phyloP scores from a whole-genome alignment of 2,888 invertebrate species.

The Abrostola tripartita region DNA sequence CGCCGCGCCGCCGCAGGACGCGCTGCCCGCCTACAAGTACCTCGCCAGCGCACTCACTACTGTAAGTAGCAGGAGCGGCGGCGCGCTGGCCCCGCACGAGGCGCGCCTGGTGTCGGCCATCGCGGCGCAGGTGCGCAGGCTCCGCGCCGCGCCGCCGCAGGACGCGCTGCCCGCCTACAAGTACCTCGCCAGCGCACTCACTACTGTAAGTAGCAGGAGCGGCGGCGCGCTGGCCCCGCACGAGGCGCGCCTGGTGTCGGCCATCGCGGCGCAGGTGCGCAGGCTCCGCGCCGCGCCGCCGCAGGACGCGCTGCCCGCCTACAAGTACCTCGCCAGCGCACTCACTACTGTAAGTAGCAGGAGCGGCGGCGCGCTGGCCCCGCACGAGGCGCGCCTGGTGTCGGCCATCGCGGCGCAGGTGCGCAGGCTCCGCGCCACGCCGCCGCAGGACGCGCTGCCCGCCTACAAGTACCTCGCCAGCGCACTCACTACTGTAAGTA shows the following conservation, averaged over 20 bases:
- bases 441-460: slow-evolving; percentile 70
- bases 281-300: slow-evolving; percentile 78
- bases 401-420: slow-evolving; percentile 90
- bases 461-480: slow-evolving; percentile 81
- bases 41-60: slow-evolving; percentile 77
- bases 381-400: slow-evolving; percentile 91
- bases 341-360: slow-evolving; percentile 72
- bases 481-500: slow-evolving; percentile 57
- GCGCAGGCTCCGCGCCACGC: slow-evolving; percentile 81
- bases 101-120: slow-evolving; percentile 90
- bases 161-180: slow-evolving; percentile 81
- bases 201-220: slow-evolving; percentile 69
- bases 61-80: slow-evolving; percentile 72
- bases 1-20: slow-evolving; percentile 63
- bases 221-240: slow-evolving; percentile 85
- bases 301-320: slow-evolving; percentile 75
- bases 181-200: slow-evolving; percentile 77
- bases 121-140: slow-evolving; percentile 89
- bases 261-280: slow-evolving; percentile 90
- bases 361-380: slow-evolving; percentile 79
- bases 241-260: slow-evolving; percentile 90
- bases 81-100: slow-evolving; percentile 88
- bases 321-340: slow-evolving; percentile 78
- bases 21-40: slow-evolving; percentile 81
- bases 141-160: slow-evolving; percentile 70